Percentiles rank a stretch among this genome's conserved stretches.
Conservation (phyloP, 1,140 invertebrate species). For the Microplitis mediator region DNA sequence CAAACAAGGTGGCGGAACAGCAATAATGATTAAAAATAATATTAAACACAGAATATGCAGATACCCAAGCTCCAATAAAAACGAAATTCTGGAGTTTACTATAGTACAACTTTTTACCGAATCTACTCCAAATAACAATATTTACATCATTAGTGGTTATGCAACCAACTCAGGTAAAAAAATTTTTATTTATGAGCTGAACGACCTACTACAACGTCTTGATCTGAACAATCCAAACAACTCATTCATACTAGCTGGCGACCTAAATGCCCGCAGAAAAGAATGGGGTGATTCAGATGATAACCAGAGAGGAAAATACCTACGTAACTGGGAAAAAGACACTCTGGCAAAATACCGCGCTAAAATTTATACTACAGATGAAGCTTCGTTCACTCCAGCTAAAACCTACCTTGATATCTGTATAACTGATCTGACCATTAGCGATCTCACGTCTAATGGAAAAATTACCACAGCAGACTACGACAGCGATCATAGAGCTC, state of each 20-base stretch:
- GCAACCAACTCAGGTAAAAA: background rate
- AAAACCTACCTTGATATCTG: background rate
- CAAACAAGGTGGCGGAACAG: constrained; percentile 1
- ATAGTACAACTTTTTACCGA: constrained; percentile 34
- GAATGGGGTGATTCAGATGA: constrained; percentile 1
- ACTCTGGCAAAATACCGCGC: background rate
- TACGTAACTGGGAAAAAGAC: background rate
- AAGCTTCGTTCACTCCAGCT: background rate
- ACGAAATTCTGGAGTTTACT: constrained; percentile 37
- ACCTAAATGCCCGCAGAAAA: constrained; percentile 10
- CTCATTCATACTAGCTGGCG: constrained; percentile 7
- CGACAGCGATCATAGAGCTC: constrained; percentile 20
- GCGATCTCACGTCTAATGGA: background rate
- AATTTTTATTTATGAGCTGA: background rate
- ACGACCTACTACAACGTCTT: background rate
- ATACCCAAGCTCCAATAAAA: background rate
- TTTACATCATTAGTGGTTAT: background rate
- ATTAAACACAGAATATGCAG: background rate
- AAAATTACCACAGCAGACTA: constrained; percentile 20
- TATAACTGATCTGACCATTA: background rate
- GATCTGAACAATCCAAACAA: background rate
- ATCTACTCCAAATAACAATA: background rate
- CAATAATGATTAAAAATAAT: background rate
- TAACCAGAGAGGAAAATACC: constrained; percentile 6
- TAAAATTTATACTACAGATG: background rate